phyloP scores from a whole-genome alignment of 2,797 vertebrate species.

The Lithobates pipiens region DNA sequence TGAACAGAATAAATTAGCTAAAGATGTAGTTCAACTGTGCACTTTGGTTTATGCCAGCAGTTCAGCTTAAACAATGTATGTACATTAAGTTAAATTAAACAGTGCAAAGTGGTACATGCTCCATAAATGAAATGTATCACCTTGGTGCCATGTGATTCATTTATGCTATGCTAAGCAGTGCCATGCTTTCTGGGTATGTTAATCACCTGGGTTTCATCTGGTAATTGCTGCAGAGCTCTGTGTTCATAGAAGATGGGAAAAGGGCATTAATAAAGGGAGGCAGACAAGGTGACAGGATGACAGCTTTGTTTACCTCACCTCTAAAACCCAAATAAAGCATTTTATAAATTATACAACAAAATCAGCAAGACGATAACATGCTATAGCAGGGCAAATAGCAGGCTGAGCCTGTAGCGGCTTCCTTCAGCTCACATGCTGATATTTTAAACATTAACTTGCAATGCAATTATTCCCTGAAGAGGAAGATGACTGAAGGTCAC shows the following conservation, averaged over 20 bases:
- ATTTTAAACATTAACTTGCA: constrained; percentile 49
- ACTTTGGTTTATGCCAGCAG: too few relatives aligned
- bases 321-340: constrained; percentile 21
- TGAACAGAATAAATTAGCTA: too few relatives aligned
- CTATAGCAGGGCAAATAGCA: neutral
- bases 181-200: neutral
- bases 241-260: neutral
- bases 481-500: constrained; percentile 46
- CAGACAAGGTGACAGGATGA: neutral
- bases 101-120: too few relatives aligned
- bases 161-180: neutral
- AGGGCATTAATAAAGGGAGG: neutral
- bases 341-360: constrained; percentile 6
- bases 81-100: too few relatives aligned
- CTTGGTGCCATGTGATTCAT: neutral
- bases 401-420: neutral
- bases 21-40: too few relatives aligned
- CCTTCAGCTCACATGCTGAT: neutral
- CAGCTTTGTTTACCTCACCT: constrained; percentile 17
- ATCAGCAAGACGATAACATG: constrained; percentile 5
- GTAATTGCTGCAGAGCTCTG: neutral
- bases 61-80: too few relatives aligned
- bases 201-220: neutral
- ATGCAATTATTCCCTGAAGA: constrained; percentile 60
- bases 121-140: neutral